Base-by-base conservation (phyloP, 2,113 vertebrate genomes). In the Epinephelus lanceolatus region DNA sequence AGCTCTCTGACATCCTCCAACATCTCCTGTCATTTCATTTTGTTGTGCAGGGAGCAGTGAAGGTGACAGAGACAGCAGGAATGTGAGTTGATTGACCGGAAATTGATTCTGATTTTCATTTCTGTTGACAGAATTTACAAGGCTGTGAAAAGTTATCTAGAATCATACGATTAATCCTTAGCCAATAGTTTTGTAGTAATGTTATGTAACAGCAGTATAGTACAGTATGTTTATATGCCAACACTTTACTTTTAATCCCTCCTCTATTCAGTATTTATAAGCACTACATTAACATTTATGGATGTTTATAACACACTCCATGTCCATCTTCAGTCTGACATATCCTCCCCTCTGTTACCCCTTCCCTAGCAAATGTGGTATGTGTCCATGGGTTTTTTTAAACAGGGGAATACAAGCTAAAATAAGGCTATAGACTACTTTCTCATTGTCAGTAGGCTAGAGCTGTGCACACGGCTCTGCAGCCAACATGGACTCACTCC, bases 21-120 rank as follows among this genome's bases (percentile, higher is more conserved):
- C 52, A 37, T 80, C 14, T 79, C 57, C 37, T 72, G 56, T 71
- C 37, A 8, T 80, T 76, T 84, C 1, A 1, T 80, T 89, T 66
- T 91, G 49, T 78, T 86, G 62, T 75, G 69, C 89, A 96, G 95
- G 93, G 90, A 76, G 78, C 72, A 37, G 55, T 11, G 68, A 80
- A 18, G 76, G 49, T 37, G 78, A 87, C 55, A 18, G 11, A 76
- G 85, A 74, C 9, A n/a, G 30, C 15, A 15, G 10, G 18, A 71
- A 83, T 65, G 95, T 95, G 73, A 92, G 90, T 89, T 15, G 4
- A 82, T 51, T 30, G 27, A 71, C 4, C 7, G 5, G 19, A 52
- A 45, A 53, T 53, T 70, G 9, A 33, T 23, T 55, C 33, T 42
- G 7, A 18, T n/a, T 55, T 66, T 51, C 4, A 21, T 52, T 33